A percentile compares a stretch with the other conserved stretches of the same genome.
phyloP scores from a whole-genome alignment of 2,888 invertebrate genomes.

The Lacanobia wlatinum region DNA sequence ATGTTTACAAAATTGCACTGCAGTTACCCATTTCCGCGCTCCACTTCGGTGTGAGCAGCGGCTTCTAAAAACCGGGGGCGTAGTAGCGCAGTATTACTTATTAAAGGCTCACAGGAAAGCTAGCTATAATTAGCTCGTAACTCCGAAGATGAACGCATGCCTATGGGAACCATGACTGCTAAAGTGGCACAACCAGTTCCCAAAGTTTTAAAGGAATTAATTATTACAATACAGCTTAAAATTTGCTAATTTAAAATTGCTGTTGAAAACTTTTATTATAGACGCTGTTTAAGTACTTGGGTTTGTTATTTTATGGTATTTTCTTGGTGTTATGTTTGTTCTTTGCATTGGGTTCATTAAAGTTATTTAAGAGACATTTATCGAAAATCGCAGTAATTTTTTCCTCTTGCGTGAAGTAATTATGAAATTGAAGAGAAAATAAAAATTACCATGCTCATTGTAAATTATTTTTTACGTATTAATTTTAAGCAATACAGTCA shows the following conservation, averaged over 20 bases:
- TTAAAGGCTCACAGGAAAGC: conserved; percentile 76
- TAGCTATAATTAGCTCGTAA: conserved; percentile 79
- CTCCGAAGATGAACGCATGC: conserved; percentile 73
- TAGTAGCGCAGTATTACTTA: conserved; percentile 76
- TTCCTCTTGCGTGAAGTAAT: too few relatives aligned
- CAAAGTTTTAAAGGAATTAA: conserved; percentile 61
- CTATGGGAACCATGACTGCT: conserved; percentile 69
- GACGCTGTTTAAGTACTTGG: conserved; percentile 15
- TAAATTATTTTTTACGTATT: too few relatives aligned
- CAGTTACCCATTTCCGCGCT: not conserved
- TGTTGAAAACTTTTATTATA: conserved; percentile 53
- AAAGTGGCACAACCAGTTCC: conserved; percentile 56
- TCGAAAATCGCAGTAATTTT: too few relatives aligned
- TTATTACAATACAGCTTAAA: conserved; percentile 62
- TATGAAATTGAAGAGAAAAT: not conserved
- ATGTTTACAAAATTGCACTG: too few relatives aligned
- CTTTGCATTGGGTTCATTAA: conserved; percentile 4
- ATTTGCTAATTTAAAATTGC: conserved; percentile 58
- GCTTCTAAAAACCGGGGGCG: conserved; percentile 67
- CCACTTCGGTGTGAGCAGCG: conserved; percentile 68
- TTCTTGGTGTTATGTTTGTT: conserved; percentile 29
- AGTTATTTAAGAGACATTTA: not conserved
- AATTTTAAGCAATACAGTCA: not conserved
- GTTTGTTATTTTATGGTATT: conserved; percentile 37
- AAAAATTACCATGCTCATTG: not conserved